Evolutionary conservation across 1,140 invertebrate genomes (phyloP), one percentile per base, ranked within the genome.

Genomic region (Choristoneura fumiferana): DNA sequence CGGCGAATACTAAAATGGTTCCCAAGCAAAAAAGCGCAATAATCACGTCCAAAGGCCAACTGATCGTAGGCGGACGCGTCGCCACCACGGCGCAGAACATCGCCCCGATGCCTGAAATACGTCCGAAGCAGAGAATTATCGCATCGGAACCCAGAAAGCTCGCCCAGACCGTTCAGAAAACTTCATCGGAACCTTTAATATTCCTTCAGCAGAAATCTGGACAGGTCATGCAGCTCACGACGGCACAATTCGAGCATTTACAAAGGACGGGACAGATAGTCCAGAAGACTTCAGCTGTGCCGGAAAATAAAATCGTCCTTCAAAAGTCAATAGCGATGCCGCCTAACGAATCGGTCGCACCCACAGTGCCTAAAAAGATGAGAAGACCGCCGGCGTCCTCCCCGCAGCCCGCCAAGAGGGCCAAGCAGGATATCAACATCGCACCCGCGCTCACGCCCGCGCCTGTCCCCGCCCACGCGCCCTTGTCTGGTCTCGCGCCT

Each of bases 21-120:
- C 76, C 84, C 17, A 90, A 87, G 33, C 67, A 87, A 65, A 86
- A 87, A 54, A 78, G 71, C 65, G 77, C 87, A 57, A 87, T 88
- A 36, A 89, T 91, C 13, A 85, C 85, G 1, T 92, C 91, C 4
- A 92, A 91, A 72, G 80, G 91, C 8, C 89, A 91, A 67, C 79
- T 92, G 14, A 84, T 91, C 12, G 79, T 90, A 67, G 65, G 86
- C 0, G 83, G 84, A 0, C 71, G 81, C 5, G 69, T 83, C 1
- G 55, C 78, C 3, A 76, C 76, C 4, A 71, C 84, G n/a, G 62
- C 84, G 0, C 91, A 92, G 40, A 91, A 89, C 63, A 91, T 92
- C 54, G 76, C 81, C 13, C 78, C 84, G 0, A 71, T 85, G 69
- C 80, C 79, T 4, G 78, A 86, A 65, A 84, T 87, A 62, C 67